phyloP scores from a whole-genome alignment of 2,113 vertebrate genomes.

The Trichomycterus rosablanca region DNA sequence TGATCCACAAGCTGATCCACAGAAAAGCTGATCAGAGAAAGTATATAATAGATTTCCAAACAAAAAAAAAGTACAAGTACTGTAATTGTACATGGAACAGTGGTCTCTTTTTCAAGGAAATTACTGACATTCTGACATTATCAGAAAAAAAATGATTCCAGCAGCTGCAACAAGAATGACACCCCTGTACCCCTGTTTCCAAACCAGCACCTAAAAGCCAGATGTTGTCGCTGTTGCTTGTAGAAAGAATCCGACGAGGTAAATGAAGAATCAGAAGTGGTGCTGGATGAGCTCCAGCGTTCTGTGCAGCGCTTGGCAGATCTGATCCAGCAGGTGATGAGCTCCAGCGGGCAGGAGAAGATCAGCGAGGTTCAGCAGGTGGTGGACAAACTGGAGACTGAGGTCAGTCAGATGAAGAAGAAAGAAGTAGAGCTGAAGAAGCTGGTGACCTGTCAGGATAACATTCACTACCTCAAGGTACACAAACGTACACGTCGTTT shows the following conservation, averaged over 20 bases:
- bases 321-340: slow-evolving; percentile 62
- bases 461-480: slow-evolving; percentile 57
- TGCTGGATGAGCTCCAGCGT: slow-evolving; percentile 59
- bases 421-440: slow-evolving; percentile 63
- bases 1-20: too few relatives aligned
- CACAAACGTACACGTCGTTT: neutral
- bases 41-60: too few relatives aligned
- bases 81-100: too few relatives aligned
- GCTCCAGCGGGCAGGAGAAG: slow-evolving; percentile 60
- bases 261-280: slow-evolving; percentile 47
- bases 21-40: too few relatives aligned
- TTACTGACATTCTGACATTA: too few relatives aligned
- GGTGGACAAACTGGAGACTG: slow-evolving; percentile 52
- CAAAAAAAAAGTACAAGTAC: too few relatives aligned
- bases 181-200: too few relatives aligned
- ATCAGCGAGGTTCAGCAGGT: slow-evolving; percentile 63
- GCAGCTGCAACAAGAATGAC: too few relatives aligned
- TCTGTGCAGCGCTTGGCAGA: slow-evolving; percentile 64
- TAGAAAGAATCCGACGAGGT: slow-evolving; percentile 53
- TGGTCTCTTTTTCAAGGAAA: too few relatives aligned
- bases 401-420: slow-evolving; percentile 59
- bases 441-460: slow-evolving; percentile 59
- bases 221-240: too few relatives aligned
- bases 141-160: too few relatives aligned
- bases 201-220: too few relatives aligned